These are phyloP conservation scores for Leptodactylus fuscus DNA, from an alignment of 2,113 vertebrate species.

Conservation along the genomic window DNA sequence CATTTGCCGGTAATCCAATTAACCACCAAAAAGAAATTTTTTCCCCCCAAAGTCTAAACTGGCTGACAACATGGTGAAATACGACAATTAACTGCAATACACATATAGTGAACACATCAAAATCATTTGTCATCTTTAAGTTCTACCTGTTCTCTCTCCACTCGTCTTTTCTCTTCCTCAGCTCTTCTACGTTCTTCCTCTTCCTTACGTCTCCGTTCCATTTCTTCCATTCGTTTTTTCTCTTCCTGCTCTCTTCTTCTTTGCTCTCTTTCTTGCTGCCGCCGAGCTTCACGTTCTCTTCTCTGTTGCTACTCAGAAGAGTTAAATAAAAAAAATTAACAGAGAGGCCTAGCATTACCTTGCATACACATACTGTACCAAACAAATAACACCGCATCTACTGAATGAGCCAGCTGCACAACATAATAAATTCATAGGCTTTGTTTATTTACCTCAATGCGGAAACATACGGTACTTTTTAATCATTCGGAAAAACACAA, in stretches of 20 bases:
- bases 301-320: constrained; percentile 87
- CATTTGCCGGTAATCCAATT: too few species aligned
- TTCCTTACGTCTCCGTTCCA: constrained; percentile 93
- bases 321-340: neutral
- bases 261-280: constrained; percentile 97
- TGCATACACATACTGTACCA: neutral
- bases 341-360: neutral
- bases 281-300: constrained; percentile 92
- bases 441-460: neutral
- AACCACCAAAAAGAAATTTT: too few species aligned
- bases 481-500: too few species aligned
- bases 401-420: neutral
- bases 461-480: too few species aligned
- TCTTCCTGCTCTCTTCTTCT: constrained; percentile 94
- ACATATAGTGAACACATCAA: too few species aligned
- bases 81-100: too few species aligned
- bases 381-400: neutral
- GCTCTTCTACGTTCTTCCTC: constrained; percentile 93
- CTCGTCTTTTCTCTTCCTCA: constrained; percentile 94
- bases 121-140: too few species aligned
- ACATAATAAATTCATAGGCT: neutral
- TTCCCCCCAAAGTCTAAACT: too few species aligned
- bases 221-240: constrained; percentile 90
- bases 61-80: too few species aligned
- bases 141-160: constrained; percentile 93